Conservation (phyloP, 2,797 vertebrate genomes). For the Poecile montanus region DNA sequence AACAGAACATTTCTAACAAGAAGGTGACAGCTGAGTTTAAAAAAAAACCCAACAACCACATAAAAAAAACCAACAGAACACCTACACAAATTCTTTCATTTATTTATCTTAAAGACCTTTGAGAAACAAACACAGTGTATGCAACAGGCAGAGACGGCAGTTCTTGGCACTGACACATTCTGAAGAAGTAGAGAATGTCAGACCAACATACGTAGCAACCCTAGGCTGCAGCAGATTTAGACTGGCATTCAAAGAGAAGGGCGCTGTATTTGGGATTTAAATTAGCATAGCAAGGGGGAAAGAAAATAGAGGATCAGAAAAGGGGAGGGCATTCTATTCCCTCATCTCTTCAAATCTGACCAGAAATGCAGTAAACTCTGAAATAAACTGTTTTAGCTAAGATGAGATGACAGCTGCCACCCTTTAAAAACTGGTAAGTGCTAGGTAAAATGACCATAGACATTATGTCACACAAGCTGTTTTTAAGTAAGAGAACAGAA, state of each 20-base stretch:
- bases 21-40: background rate
- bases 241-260: background rate
- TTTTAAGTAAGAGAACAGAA: background rate
- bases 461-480: background rate
- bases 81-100: background rate
- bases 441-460: background rate
- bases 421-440: background rate
- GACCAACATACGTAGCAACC: background rate
- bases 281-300: background rate
- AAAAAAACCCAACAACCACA: background rate
- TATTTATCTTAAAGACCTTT: background rate
- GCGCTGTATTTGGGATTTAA: background rate
- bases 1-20: constrained; percentile 2
- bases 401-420: background rate
- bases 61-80: background rate
- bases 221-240: background rate
- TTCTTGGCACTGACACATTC: background rate
- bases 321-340: background rate
- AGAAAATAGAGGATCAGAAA: background rate
- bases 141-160: background rate
- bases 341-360: background rate
- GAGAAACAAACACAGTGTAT: background rate
- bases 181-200: background rate
- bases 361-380: background rate
- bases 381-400: background rate